These are phyloP conservation scores for Microtus pennsylvanicus DNA, from an alignment of 2,113 vertebrate genomes.

Conservation along the genomic window DNA sequence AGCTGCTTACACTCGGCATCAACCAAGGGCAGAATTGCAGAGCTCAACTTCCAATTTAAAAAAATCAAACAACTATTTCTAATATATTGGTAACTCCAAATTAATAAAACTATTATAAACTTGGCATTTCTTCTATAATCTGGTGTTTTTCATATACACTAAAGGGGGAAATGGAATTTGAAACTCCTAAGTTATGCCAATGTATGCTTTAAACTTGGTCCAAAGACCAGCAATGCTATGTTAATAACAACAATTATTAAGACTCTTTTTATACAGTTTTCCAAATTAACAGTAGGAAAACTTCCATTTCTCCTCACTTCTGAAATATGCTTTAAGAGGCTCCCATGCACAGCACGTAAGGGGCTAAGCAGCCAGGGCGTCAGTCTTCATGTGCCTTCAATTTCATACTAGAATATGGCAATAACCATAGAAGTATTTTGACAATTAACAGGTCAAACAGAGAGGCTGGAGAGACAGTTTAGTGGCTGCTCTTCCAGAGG, in stretches of 20 bases:
- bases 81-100: neutral
- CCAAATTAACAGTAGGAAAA: slow-evolving; percentile 41
- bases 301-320: slow-evolving; percentile 26
- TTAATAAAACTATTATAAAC: slow-evolving; percentile 37
- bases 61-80: neutral
- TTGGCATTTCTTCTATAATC: slow-evolving; percentile 6
- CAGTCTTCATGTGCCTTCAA: neutral
- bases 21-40: neutral
- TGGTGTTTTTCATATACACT: slow-evolving; percentile 35
- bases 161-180: neutral
- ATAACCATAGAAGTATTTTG: neutral
- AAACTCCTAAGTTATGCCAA: slow-evolving; percentile 47
- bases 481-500: neutral
- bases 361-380: neutral
- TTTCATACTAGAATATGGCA: neutral
- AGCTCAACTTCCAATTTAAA: neutral
- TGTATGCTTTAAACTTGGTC: slow-evolving; percentile 30
- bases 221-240: neutral
- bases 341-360: neutral
- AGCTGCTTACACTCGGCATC: neutral
- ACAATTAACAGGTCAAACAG: neutral
- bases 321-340: slow-evolving; percentile 6
- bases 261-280: neutral
- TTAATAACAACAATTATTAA: slow-evolving; percentile 25
- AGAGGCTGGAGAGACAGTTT: neutral